Evolutionary conservation across 2,113 vertebrate genomes (phyloP), one percentile per base, ranked within the genome.

Genomic region (Panthera leo): DNA sequence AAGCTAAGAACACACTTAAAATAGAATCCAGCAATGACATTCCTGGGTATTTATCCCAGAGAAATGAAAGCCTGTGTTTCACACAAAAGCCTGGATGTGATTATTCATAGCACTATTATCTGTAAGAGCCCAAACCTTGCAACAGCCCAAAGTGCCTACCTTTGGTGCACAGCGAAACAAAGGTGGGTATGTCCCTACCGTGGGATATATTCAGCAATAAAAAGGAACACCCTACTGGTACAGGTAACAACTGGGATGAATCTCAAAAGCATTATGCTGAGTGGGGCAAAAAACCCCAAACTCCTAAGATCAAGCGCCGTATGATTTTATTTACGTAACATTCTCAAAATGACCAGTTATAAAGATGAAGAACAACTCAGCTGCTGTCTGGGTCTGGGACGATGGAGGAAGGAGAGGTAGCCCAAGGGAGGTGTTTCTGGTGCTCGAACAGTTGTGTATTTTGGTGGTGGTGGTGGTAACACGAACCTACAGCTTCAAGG

Each of bases 381-480:
- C 14, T 5, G 88, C 31, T 7, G 65, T 51, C 10, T 51, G 36
- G 39, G 42, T 45, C 16, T 1, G 53, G 23, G 16, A 5, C 7
- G 39, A 27, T 4, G 25, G 73, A 34, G 23, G n/a, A 25, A 23
- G 45, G 11, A 7, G 16, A 7, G 2, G 42, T 27, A 25, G 70
- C n/a, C 75, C 16, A 29, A 19, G 29, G 39, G 86, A 39, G 25
- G 13, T 4, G 23, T 31, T 5, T 63, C 39, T 53, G 79, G n/a
- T 12, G n/a, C 5, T 25, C 5, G 31, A 19, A 36, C 68, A 29
- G 19, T 11, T 58, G 58, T 19, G 71, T 31, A 0, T 42, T 25
- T n/a, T 7, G 65, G 5, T 13, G 36, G 51, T 0, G 3, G n/a
- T 6, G 31, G 25, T 1, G 9, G 11, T 16, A 21, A 16, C 31